A percentile compares a stretch with the other conserved stretches of the same genome.
Evolutionary conservation across 2,113 vertebrate species (phyloP).

Genomic region (Thamnophis sirtalis): DNA sequence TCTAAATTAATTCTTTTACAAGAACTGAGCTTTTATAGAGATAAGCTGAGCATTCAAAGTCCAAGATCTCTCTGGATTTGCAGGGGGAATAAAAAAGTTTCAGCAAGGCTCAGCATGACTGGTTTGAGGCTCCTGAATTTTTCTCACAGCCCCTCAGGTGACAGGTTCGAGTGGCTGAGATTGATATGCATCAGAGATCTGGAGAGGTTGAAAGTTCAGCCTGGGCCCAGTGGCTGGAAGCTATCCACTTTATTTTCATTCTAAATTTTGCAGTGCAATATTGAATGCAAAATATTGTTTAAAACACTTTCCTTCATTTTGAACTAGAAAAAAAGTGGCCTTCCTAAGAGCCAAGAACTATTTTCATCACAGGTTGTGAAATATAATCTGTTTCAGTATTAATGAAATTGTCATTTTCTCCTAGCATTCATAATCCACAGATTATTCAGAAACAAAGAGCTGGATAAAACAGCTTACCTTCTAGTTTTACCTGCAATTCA

Average conservation of each 20-base stretch:
- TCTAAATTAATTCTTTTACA: not conserved
- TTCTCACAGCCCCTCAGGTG: not conserved
- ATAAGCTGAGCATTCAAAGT: not conserved
- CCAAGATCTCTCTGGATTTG: not conserved
- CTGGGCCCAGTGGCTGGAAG: not conserved
- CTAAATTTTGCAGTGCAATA: not conserved
- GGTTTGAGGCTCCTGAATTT: not conserved
- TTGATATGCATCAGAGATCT: not conserved
- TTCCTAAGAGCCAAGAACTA: not conserved
- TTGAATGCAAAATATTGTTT: not conserved
- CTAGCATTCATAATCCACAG: not conserved
- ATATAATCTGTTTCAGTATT: not conserved
- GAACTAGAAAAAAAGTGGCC: not conserved
- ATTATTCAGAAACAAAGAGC: not conserved
- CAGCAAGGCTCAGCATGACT: not conserved
- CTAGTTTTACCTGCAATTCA: constrained; percentile 38
- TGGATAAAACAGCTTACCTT: constrained; percentile 45
- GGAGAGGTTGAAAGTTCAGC: not conserved
- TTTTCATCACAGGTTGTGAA: not conserved
- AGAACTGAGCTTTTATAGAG: not conserved
- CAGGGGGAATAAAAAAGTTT: not conserved
- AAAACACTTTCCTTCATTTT: not conserved
- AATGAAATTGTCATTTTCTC: not conserved
- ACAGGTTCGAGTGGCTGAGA: not conserved
- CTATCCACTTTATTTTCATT: not conserved